phyloP scores from a whole-genome alignment of 2,888 invertebrate genomes.

The Coleophora flavipennella region DNA sequence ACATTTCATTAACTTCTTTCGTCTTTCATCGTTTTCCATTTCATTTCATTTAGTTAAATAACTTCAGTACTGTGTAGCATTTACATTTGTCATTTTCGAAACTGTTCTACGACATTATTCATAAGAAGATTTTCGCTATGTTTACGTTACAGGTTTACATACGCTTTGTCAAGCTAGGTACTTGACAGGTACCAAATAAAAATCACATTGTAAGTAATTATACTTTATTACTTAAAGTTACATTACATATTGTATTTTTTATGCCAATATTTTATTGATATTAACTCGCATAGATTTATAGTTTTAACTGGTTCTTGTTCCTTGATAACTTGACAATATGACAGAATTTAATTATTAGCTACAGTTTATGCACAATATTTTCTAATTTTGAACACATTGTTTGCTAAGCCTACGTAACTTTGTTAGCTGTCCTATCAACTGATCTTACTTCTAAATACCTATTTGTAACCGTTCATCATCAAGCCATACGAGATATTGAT shows the following conservation, averaged over 20 bases:
- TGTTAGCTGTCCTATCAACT: neutral
- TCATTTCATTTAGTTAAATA: conserved; percentile 6
- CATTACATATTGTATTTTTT: neutral
- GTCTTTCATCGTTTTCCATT: conserved; percentile 22
- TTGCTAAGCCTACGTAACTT: too few relatives aligned
- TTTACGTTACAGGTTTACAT: too few relatives aligned
- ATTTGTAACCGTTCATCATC: conserved; percentile 57
- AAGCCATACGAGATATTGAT: conserved; percentile 61
- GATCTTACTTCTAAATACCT: conserved; percentile 12
- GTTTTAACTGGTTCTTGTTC: conserved; percentile 55
- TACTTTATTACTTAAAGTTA: neutral
- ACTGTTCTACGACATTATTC: too few relatives aligned
- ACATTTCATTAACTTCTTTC: conserved; percentile 38
- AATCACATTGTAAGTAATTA: too few relatives aligned
- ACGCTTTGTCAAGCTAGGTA: too few relatives aligned
- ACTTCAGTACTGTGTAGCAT: too few relatives aligned
- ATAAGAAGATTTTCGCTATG: too few relatives aligned
- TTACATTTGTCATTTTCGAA: too few relatives aligned
- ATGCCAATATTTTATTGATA: too few relatives aligned
- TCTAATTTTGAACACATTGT: too few relatives aligned
- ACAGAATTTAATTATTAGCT: neutral
- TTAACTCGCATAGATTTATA: too few relatives aligned
- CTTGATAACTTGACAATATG: conserved; percentile 51
- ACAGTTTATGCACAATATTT: neutral
- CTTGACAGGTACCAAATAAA: too few relatives aligned